Conservation (phyloP, 2,113 vertebrate species). For the Daubentonia madagascariensis region DNA sequence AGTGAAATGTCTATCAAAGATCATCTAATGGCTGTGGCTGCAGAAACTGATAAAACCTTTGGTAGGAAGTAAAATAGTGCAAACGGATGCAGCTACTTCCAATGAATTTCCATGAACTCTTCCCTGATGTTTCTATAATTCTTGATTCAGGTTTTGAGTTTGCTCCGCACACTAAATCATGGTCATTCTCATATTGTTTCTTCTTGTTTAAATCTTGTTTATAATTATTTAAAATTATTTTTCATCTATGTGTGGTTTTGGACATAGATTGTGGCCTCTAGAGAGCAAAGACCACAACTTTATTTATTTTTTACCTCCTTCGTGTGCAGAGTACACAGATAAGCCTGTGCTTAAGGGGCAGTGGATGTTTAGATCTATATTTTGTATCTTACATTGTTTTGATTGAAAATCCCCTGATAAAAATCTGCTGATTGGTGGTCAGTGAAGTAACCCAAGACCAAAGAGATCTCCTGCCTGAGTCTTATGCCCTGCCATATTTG, state of each 20-base stretch:
- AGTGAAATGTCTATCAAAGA: neutral
- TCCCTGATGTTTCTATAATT: neutral
- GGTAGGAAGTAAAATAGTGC: neutral
- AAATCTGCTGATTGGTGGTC: neutral
- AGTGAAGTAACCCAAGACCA: neutral
- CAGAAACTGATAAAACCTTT: neutral
- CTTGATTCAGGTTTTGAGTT: neutral
- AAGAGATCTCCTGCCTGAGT: neutral
- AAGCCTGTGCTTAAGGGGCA: neutral
- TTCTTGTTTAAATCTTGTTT: neutral
- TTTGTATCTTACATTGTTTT: neutral
- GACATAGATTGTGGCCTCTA: neutral
- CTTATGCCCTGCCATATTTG: neutral
- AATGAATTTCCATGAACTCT: neutral
- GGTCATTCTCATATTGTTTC: neutral
- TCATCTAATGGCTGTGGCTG: neutral
- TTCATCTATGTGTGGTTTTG: neutral
- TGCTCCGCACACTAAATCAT: neutral
- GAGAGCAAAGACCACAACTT: neutral
- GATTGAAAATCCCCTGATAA: neutral
- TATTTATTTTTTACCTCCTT: neutral
- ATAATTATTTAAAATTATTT: neutral
- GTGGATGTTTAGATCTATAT: neutral
- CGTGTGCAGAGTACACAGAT: neutral
- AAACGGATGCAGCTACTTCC: neutral